A percentile compares a stretch with the other conserved stretches of the same genome.
Conservation (phyloP, 1,140 invertebrate genomes). For the Caerostris extrusa region DNA sequence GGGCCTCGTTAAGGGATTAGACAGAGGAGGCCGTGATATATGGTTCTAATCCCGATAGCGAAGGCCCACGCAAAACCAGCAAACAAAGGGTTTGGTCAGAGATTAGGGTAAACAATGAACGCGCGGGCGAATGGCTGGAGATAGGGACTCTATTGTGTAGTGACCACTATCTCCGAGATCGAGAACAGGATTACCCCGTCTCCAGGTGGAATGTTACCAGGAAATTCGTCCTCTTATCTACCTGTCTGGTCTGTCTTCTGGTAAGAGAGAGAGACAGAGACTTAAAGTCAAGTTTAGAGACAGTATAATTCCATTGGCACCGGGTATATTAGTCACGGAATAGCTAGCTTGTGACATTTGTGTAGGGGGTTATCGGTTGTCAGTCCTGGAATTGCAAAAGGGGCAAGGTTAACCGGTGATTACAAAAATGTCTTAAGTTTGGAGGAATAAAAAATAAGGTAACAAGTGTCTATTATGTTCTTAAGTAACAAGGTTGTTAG, state of each 20-base stretch:
- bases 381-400: no score
- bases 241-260: no score
- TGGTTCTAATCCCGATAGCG: background rate
- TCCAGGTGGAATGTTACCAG: background rate
- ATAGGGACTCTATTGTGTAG: background rate
- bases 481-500: no score
- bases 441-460: no score
- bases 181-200: background rate
- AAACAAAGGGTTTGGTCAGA: background rate
- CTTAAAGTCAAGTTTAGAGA: background rate
- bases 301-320: background rate
- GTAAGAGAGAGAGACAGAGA: background rate
- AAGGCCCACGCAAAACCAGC: background rate
- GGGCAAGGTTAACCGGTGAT: no score
- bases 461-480: no score
- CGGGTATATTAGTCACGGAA: no score
- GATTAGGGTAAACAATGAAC: constrained; percentile 16
- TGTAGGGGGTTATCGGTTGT: no score
- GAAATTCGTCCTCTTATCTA: background rate
- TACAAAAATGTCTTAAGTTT: no score
- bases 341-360: no score
- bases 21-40: background rate
- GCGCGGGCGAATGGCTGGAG: background rate
- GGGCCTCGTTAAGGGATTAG: background rate
- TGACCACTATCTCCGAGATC: background rate